Percentiles rank a stretch among this genome's conserved stretches.
phyloP scores from a whole-genome alignment of 64 coral and sea anemone genomes.

The Montipora capricornis region DNA sequence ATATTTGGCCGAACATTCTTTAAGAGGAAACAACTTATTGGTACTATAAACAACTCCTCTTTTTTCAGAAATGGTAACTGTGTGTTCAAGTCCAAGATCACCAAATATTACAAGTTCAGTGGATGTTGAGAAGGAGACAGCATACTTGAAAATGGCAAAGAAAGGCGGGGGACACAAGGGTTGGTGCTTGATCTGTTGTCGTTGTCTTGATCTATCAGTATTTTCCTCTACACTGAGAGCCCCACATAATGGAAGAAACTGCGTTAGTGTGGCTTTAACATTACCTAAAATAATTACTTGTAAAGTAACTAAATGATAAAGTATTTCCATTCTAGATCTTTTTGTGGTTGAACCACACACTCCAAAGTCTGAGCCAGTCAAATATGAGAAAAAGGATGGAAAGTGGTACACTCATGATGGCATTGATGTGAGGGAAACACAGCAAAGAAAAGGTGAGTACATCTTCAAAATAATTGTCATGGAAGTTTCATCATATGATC shows the following conservation, averaged over 20 bases:
- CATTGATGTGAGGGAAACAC: constrained; percentile 48
- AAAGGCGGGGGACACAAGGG: constrained; percentile 78
- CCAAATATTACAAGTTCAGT: not conserved
- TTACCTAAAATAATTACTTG: too few relatives aligned
- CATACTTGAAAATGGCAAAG: constrained; percentile 33
- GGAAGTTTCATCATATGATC: too few relatives aligned
- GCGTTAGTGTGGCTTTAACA: too few relatives aligned
- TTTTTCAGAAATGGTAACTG: constrained; percentile 19
- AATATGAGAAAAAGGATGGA: constrained; percentile 56
- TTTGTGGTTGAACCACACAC: constrained; percentile 45
- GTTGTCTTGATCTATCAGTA: not conserved
- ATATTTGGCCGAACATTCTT: too few relatives aligned
- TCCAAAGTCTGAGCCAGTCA: constrained; percentile 26
- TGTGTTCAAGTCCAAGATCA: not conserved
- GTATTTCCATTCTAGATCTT: constrained; percentile 10
- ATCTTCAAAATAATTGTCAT: not conserved
- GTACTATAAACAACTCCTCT: not conserved
- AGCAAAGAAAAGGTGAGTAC: constrained; percentile 59
- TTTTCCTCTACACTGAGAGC: not conserved
- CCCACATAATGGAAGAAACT: too few relatives aligned
- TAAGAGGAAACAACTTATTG: not conserved
- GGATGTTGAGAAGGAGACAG: not conserved
- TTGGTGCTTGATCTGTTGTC: not conserved
- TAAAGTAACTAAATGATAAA: not conserved
- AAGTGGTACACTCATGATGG: constrained; percentile 70